These are phyloP conservation scores for Sebastes diploproa DNA, from an alignment of 2,797 vertebrate genomes.

Conservation along the genomic window DNA sequence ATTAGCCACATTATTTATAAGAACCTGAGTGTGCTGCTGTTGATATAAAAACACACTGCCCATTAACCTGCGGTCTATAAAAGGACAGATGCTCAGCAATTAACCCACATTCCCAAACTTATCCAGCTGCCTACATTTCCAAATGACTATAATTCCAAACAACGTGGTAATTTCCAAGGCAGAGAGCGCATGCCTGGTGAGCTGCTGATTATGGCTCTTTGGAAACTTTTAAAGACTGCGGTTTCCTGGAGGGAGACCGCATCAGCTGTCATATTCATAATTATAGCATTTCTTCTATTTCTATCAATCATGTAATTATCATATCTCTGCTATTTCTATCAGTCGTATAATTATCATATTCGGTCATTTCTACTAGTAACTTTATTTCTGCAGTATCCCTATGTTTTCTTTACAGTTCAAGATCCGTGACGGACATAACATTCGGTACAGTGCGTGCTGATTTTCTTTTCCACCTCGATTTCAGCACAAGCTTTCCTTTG, in stretches of 20 bases:
- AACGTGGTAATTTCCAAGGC: slow-evolving; percentile 81
- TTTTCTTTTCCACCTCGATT: background rate
- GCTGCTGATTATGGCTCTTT: slow-evolving; percentile 81
- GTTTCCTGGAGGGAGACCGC: slow-evolving; percentile 80
- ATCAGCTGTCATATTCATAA: slow-evolving; percentile 85
- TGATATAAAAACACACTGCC: slow-evolving; percentile 69
- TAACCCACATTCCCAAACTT: slow-evolving; percentile 73
- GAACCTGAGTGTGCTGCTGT: slow-evolving; percentile 45
- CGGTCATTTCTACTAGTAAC: slow-evolving; percentile 44
- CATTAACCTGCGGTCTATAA: slow-evolving; percentile 77
- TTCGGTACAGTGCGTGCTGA: background rate
- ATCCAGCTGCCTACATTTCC: slow-evolving; percentile 74
- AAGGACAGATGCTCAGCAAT: slow-evolving; percentile 76
- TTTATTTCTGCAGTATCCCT: slow-evolving; percentile 8
- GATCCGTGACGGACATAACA: background rate
- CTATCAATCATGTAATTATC: slow-evolving; percentile 81
- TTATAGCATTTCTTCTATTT: slow-evolving; percentile 80
- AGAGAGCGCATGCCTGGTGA: slow-evolving; percentile 76
- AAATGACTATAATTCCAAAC: slow-evolving; percentile 85
- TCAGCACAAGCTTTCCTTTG: background rate
- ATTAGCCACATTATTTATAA: slow-evolving; percentile 66
- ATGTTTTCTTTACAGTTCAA: slow-evolving; percentile 8
- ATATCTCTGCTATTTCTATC: slow-evolving; percentile 80
- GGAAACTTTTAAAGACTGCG: slow-evolving; percentile 76
- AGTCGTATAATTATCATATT: slow-evolving; percentile 74